Evolutionary conservation across 2,113 vertebrate species (phyloP).

Genomic region (Monopterus albus): DNA sequence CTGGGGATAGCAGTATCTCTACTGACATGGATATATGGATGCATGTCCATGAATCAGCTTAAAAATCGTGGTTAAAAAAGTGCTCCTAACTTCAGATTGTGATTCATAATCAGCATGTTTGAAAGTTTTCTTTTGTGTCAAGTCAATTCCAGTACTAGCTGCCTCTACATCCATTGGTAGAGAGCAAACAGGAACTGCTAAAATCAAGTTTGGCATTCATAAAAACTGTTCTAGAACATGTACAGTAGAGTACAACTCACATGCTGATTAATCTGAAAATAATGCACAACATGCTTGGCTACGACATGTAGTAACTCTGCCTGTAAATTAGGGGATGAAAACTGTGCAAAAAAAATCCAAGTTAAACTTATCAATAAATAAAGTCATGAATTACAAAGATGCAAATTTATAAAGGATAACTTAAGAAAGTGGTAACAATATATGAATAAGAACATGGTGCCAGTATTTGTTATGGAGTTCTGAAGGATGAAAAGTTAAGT

Average conservation of each 20-base stretch:
- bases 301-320: too few relatives aligned
- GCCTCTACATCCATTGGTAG: too few relatives aligned
- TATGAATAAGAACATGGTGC: not conserved
- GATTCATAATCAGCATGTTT: not conserved
- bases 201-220: not conserved
- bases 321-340: too few relatives aligned
- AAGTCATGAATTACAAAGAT: not conserved
- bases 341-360: too few relatives aligned
- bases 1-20: not conserved
- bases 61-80: not conserved
- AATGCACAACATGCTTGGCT: too few relatives aligned
- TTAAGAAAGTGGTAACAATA: too few relatives aligned
- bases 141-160: not conserved
- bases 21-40: not conserved
- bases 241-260: too few relatives aligned
- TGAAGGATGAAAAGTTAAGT: constrained; percentile 40
- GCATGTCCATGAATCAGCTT: not conserved
- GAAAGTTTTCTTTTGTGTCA: not conserved
- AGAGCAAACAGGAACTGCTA: not conserved
- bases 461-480: not conserved
- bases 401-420: not conserved
- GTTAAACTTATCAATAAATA: too few relatives aligned
- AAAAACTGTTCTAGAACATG: not conserved
- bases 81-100: not conserved
- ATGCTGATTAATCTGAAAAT: too few relatives aligned